A percentile compares a stretch with the other conserved stretches of the same genome.
Conservation (phyloP, 35 echinoderm and acorn worm species). For the Stichopus chloronotus region DNA sequence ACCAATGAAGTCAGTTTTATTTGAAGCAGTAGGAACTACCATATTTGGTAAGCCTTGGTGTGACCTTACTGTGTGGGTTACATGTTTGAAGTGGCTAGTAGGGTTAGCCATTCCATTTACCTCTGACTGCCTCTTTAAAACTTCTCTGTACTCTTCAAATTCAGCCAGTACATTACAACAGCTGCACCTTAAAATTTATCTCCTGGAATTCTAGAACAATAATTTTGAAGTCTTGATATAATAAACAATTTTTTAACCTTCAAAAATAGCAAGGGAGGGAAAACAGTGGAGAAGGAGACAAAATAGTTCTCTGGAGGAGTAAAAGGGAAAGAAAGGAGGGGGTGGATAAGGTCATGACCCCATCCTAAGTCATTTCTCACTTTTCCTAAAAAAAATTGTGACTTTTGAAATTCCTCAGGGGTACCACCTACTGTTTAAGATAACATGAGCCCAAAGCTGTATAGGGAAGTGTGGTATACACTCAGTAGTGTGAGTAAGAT, state of each 20-base stretch:
- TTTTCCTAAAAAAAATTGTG: neutral
- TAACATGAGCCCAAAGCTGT: neutral
- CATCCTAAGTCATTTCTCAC: neutral
- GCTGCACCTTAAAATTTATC: slow-evolving; percentile 45
- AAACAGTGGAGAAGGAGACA: neutral
- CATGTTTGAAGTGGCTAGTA: no score
- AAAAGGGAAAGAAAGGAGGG: no score
- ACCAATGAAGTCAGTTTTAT: no score
- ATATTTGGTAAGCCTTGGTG: no score
- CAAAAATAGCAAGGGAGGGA: neutral
- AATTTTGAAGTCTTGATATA: neutral
- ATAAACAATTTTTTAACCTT: slow-evolving; percentile 35
- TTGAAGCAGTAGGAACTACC: no score
- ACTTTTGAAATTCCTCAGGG: slow-evolving; percentile 28
- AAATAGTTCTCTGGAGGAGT: neutral
- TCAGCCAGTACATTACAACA: neutral
- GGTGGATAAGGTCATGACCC: neutral
- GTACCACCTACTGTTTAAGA: slow-evolving; percentile 42
- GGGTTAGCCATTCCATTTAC: neutral
- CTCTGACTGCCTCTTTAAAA: neutral
- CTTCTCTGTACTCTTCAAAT: neutral
- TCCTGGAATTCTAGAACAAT: slow-evolving; percentile 23
- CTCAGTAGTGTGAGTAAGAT: neutral
- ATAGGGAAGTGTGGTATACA: neutral
- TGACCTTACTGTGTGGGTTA: no score